Evolutionary conservation across 2,113 vertebrate species (phyloP), one percentile per base, ranked within the genome.

Genomic region (Ophthalmolycus amberensis): DNA sequence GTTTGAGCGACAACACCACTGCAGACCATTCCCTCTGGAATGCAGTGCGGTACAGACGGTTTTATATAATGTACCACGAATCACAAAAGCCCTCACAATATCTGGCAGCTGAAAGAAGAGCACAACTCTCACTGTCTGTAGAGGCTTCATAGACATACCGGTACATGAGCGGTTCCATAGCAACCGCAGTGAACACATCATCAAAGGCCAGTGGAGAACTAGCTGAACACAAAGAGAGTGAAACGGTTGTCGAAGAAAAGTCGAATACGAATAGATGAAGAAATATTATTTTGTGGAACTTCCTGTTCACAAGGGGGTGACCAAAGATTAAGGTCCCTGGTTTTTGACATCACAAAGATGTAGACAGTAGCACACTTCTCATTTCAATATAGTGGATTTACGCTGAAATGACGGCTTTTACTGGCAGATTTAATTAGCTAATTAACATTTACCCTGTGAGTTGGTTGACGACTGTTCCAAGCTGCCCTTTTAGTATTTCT

Each of bases 91-190:
- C 44, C 4, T 64, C 15, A 73, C 48, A 70, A 42, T 44, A 70
- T 70, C 38, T 78, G 40, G 56, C 65, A 64, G 69, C 38, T 69
- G 48, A 70, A 69, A 65, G 20, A 70, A 74, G 14, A 72, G 37
- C 52, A 71, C 37, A 58, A 58, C 50, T 74, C 22, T 25, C 64
- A 37, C 44, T 65, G 14, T 71, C 67, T 76, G 67, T 34, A 34
- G 54, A 74, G 25, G 64, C 20, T 48, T 34, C 34, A 48, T 48
- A 48, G 58, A 71, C 34, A 6, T 59, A n/a, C n/a, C n/a, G n/a
- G n/a, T n/a, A 67, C 62, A 71, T 66, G 37, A 22, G 20, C 70
- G 42, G 75, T 82, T 86, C 71, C 65, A 82, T 78, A 66, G 79
- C 75, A 82, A 86, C 70, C 32, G 1, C 69, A 32, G 69, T 60